Evolutionary conservation across 2,888 invertebrate species (phyloP).

Genomic region (Amblyjoppa fuscipennis): DNA sequence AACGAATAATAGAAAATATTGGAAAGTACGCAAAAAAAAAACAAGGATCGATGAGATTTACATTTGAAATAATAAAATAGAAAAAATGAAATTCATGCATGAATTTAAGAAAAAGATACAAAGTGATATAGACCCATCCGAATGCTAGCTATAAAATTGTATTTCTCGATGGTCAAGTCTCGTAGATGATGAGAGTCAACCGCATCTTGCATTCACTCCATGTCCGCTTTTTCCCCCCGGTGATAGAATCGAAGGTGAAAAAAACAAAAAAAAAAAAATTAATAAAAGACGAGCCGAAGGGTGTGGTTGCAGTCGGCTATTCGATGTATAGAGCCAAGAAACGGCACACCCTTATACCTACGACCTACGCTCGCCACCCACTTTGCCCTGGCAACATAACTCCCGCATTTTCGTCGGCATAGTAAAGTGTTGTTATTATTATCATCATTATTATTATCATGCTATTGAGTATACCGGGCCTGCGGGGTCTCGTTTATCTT

Average conservation of each 20-base stretch:
- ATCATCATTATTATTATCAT: constrained; percentile 48
- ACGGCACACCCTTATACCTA: constrained; percentile 73
- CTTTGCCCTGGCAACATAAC: constrained; percentile 62
- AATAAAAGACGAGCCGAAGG: constrained; percentile 69
- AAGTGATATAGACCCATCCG: too few species aligned
- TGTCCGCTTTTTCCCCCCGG: constrained; percentile 10
- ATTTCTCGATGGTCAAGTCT: not conserved
- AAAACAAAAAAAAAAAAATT: constrained; percentile 1
- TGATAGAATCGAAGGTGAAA: constrained; percentile 25
- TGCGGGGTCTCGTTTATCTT: constrained; percentile 8
- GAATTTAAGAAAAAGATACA: too few species aligned
- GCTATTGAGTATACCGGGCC: constrained; percentile 9
- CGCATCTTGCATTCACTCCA: constrained; percentile 14
- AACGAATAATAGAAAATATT: too few species aligned
- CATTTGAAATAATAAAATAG: too few species aligned
- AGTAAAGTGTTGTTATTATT: constrained; percentile 41
- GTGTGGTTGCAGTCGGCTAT: constrained; percentile 70
- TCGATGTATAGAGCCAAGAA: constrained; percentile 20
- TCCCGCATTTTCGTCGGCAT: constrained; percentile 47
- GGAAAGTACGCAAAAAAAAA: too few species aligned
- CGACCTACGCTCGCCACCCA: constrained; percentile 71
- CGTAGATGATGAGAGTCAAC: not conserved
- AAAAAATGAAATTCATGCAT: too few species aligned
- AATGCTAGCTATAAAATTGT: not conserved
- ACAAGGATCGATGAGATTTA: too few species aligned